Conservation (phyloP, 2,797 vertebrate genomes). For the Alfaro cultratus region DNA sequence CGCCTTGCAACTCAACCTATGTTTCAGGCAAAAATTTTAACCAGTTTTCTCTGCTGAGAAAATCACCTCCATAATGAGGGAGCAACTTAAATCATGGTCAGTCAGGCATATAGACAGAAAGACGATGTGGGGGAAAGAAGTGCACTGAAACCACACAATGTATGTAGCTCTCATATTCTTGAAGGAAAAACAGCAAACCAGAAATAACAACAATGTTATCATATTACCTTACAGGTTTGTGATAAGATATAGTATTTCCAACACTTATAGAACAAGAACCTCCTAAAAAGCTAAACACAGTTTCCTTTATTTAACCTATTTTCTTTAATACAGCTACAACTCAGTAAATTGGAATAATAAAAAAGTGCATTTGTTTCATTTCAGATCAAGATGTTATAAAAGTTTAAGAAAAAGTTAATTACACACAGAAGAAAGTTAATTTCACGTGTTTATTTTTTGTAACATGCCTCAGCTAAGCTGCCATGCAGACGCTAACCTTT, state of each 20-base stretch:
- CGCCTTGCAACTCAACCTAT: conserved; percentile 2
- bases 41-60: conserved; percentile 17
- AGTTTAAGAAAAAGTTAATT: not conserved
- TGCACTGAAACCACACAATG: not conserved
- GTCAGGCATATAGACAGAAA: conserved; percentile 17
- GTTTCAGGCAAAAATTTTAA: conserved; percentile 25
- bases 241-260: not conserved
- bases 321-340: not conserved
- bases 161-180: conserved; percentile 2
- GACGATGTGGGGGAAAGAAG: not conserved
- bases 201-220: not conserved
- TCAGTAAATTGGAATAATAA: not conserved
- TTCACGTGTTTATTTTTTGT: not conserved
- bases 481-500: not conserved
- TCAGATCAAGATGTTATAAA: not conserved
- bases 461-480: not conserved
- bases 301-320: not conserved
- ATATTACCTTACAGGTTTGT: not conserved
- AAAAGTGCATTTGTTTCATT: not conserved
- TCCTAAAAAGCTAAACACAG: not conserved
- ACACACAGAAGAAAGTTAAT: not conserved
- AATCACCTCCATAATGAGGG: conserved; percentile 28
- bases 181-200: not conserved
- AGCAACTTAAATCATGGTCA: conserved; percentile 40
- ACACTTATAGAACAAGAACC: not conserved